Base-by-base conservation (phyloP, 2,797 vertebrate species). In the Chloroceryle amazona region DNA sequence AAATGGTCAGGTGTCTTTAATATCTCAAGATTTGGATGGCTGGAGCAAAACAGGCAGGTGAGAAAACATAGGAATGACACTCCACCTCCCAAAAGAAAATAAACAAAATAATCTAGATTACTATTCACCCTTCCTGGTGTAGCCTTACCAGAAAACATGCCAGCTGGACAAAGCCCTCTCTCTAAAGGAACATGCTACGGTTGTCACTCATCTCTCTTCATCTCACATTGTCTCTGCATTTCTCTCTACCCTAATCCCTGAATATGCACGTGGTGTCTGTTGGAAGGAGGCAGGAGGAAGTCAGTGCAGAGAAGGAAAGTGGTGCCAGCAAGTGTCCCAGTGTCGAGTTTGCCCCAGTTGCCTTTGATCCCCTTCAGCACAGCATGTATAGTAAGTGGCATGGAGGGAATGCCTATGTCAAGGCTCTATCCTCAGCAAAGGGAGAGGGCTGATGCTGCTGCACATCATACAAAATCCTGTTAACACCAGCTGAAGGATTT, bases 401-500 rank as follows among this genome's bases (percentile, higher is more conserved):
- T 3, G 0, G 72, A 41, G 25, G 18, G 22, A 65, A 25, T 0
- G 3, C 52, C 7, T 1, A 1, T 2, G 0, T 26, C 21, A 4
- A 1, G 2, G 49, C 41, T 79, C 44, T 61, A 0, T 52, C 31
- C 22, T 51, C 82, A 73, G 60, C 22, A 22, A 28, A 31, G 71
- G 41, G 46, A 39, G 21, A 21, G 31, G 31, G 12, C 31, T n/a
- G 20, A 57, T 2, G 0, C 41, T 72, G 41, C 44, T 63, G 49
- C 0, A 0, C 26, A 1, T 15, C 1, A 1, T 11, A 44, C 58
- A 71, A 72, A 93, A 49, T 28, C 37, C 51, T 31, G 4, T 18
- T 44, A 57, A 65, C 0, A 0, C 23, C 74, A 49, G 0, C 46
- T 35, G 58, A 28, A 78, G 44, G 44, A 39, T 44, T 42, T 75